Conservation (phyloP, 2,888 invertebrate species). For the Nemotelus pantherinus region DNA sequence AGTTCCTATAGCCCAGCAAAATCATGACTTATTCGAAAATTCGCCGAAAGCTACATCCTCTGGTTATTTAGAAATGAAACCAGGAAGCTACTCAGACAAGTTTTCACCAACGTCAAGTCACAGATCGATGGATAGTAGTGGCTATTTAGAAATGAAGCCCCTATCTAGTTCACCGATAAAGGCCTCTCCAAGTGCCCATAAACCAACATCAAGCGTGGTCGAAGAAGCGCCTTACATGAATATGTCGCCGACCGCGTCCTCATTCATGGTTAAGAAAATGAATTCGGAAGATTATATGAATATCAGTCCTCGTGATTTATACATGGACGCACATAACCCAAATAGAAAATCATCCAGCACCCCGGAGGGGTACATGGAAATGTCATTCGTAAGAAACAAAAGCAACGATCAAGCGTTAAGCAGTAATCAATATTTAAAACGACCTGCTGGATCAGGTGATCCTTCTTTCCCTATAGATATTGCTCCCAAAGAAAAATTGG, state of each 20-base stretch:
- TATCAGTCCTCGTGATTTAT: background rate
- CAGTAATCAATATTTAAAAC: background rate
- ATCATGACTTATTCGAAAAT: conserved; percentile 16
- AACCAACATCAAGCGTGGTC: conserved; percentile 2
- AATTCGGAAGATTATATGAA: conserved; percentile 27
- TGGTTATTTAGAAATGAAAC: conserved; percentile 73
- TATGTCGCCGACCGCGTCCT: conserved; percentile 49
- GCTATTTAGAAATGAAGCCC: conserved; percentile 66
- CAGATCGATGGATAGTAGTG: conserved; percentile 51
- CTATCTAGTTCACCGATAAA: conserved; percentile 54
- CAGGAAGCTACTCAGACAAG: conserved; percentile 58
- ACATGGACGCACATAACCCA: conserved; percentile 2
- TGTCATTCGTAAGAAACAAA: conserved; percentile 64
- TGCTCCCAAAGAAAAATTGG: conserved; percentile 47
- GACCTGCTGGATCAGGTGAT: background rate
- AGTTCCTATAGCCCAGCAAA: conserved; percentile 49
- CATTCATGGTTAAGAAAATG: conserved; percentile 1
- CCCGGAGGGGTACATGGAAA: conserved; percentile 74
- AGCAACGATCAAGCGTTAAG: background rate
- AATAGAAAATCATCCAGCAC: conserved; percentile 58
- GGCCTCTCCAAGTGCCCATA: conserved; percentile 40
- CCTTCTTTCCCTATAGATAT: conserved; percentile 49
- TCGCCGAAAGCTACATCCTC: conserved; percentile 47
- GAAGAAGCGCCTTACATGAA: conserved; percentile 48
- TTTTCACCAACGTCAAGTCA: conserved; percentile 39